phyloP scores from a whole-genome alignment of 2,113 vertebrate genomes.

The Boulengeromyrus knoepffleri region DNA sequence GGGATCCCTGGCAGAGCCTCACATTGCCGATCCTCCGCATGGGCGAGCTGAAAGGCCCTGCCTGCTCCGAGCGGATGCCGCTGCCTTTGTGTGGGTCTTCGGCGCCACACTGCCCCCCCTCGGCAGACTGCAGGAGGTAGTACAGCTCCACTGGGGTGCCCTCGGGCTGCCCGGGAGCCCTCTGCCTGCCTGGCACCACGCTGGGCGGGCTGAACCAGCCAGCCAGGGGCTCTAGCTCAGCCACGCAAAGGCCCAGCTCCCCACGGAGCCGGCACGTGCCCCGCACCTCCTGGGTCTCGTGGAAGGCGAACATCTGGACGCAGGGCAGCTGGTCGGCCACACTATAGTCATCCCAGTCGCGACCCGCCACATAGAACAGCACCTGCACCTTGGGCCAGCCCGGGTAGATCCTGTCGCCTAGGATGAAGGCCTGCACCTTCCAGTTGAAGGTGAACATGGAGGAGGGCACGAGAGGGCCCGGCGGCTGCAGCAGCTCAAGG shows the following conservation, averaged over 20 bases:
- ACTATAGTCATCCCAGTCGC: constrained; percentile 81
- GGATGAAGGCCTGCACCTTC: constrained; percentile 77
- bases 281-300: constrained; percentile 80
- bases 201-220: constrained; percentile 74
- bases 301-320: constrained; percentile 81
- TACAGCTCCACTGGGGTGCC: constrained; percentile 84
- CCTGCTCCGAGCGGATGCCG: constrained; percentile 72
- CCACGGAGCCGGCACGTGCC: constrained; percentile 74
- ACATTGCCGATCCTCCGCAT: constrained; percentile 74
- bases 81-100: constrained; percentile 71
- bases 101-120: constrained; percentile 62
- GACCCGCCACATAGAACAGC: constrained; percentile 77
- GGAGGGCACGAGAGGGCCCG: constrained; percentile 57
- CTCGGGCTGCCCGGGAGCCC: constrained; percentile 48
- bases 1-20: constrained; percentile 62
- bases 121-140: constrained; percentile 66
- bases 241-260: constrained; percentile 77
- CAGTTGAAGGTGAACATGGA: constrained; percentile 73
- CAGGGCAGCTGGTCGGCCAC: constrained; percentile 73
- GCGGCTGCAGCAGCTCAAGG: constrained; percentile 64
- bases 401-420: constrained; percentile 67
- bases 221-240: constrained; percentile 73
- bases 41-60: constrained; percentile 63
- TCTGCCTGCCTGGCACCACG: constrained; percentile 66
- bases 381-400: constrained; percentile 79